Evolutionary conservation across 2,888 invertebrate genomes (phyloP), one percentile per base, ranked within the genome.

Genomic region (Cataglyphis cursor): DNA sequence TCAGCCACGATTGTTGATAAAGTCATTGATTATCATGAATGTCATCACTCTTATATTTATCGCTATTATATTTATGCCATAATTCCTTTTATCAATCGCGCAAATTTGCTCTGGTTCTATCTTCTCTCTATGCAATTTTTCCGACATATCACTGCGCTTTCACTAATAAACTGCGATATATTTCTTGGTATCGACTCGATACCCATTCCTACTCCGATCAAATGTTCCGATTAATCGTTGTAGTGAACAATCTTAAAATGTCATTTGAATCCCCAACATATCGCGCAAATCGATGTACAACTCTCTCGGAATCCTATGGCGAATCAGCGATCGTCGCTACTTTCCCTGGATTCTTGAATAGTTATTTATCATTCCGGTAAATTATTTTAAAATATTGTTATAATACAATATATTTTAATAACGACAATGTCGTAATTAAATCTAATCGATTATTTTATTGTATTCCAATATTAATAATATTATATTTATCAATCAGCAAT

Each of bases 301-400:
- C 41, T 76, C 9, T 78, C 41, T 15, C 21, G 38, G 24, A 21
- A 2, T 15, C 31, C 21, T 18, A n/a, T 59, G 41, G 8, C 31
- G 28, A 65, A 51, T 18, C 38, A 59, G 21, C 59, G 18, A 35
- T 54, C 28, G 18, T 35, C 21, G 18, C 41, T 57, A 44, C 31
- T 61, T 72, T 48, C 59, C 48, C 78, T 44, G 12, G 3, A 31
- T 35, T 35, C 31, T 21, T 3, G 6, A 24, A 21, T 21, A 70
- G n/a, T n/a, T 12, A 51, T 76, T 66, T 76, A 54, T 51, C 38
- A 38, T 41, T 66, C 9, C 28, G 44, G 28, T 31, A 28, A 66
- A 28, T 76, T 66, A 66, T 76, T 44, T 38, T 12, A 24, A 18
- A n/a, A 54, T 76, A 51, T 51, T 15, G 6, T 24, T 51, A 9